Conservation (phyloP, 2,888 invertebrate genomes). For the Psococerastis gibbosa region DNA sequence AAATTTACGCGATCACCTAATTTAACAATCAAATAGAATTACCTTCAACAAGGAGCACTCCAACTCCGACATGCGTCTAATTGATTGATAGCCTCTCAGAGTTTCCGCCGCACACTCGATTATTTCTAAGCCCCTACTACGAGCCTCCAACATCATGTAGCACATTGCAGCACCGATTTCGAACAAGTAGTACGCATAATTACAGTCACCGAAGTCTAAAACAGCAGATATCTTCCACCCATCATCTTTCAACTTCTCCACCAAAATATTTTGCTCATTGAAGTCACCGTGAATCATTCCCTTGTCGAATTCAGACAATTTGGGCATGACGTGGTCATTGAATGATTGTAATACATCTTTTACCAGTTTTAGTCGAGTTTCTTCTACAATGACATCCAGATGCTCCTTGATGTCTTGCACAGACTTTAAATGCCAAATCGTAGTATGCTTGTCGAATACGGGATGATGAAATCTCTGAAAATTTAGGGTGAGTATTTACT, state of each 20-base stretch:
- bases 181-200: constrained; percentile 48
- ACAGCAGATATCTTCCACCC: constrained; percentile 45
- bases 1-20: not conserved
- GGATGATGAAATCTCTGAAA: constrained; percentile 50
- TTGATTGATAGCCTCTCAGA: constrained; percentile 54
- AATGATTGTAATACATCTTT: constrained; percentile 42
- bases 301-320: constrained; percentile 36
- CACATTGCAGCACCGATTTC: constrained; percentile 66
- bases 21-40: constrained; percentile 14
- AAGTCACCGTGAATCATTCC: constrained; percentile 76
- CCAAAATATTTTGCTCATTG: constrained; percentile 75
- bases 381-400: constrained; percentile 44
- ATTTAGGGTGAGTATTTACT: too few species aligned
- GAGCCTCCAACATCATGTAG: constrained; percentile 56
- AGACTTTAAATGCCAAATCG: constrained; percentile 58
- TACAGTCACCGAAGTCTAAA: constrained; percentile 75
- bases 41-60: constrained; percentile 52
- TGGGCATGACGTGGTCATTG: constrained; percentile 41
- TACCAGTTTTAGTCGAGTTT: constrained; percentile 36
- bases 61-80: constrained; percentile 34
- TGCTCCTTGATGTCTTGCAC: constrained; percentile 50
- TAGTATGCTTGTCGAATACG: constrained; percentile 41
- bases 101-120: constrained; percentile 30
- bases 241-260: constrained; percentile 26
- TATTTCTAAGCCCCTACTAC: constrained; percentile 39